phyloP scores from a whole-genome alignment of 1,140 invertebrate species.

The Heliconius nattereri region DNA sequence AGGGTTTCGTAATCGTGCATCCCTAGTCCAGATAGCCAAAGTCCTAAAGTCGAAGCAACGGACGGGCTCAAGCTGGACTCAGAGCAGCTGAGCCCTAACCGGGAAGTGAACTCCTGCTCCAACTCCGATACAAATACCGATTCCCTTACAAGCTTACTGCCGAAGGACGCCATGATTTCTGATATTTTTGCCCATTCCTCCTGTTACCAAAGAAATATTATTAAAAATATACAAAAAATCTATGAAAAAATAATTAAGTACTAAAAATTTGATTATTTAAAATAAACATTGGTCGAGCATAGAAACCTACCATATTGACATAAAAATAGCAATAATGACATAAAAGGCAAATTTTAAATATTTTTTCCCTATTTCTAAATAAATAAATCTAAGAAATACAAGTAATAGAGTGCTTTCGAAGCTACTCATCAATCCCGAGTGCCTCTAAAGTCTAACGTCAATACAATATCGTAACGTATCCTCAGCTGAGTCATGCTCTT shows the following conservation, averaged over 20 bases:
- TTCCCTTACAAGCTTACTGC: constrained; percentile 89
- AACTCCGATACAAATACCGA: constrained; percentile 92
- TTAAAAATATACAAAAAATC: not conserved
- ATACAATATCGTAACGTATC: constrained; percentile 28
- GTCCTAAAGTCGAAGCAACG: constrained; percentile 82
- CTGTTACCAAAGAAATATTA: constrained; percentile 66
- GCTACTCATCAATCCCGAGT: constrained; percentile 25
- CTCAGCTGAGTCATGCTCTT: constrained; percentile 32
- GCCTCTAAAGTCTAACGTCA: constrained; percentile 22
- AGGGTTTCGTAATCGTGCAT: constrained; percentile 91
- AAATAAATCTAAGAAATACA: not conserved
- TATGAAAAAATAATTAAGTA: not conserved
- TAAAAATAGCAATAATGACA: not conserved
- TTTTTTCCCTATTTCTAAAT: not conserved
- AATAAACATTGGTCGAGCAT: not conserved
- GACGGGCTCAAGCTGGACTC: constrained; percentile 74
- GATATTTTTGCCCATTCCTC: constrained; percentile 98
- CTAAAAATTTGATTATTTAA: not conserved
- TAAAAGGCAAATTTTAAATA: not conserved
- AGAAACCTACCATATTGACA: not conserved
- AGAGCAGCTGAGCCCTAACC: constrained; percentile 84
- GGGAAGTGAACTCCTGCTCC: constrained; percentile 90
- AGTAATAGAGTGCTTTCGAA: constrained; percentile 16
- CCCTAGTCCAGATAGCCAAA: constrained; percentile 90
- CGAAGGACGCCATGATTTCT: constrained; percentile 96